These are phyloP conservation scores for Dendroctonus valens DNA, from an alignment of 1,140 invertebrate species.

Conservation along the genomic window DNA sequence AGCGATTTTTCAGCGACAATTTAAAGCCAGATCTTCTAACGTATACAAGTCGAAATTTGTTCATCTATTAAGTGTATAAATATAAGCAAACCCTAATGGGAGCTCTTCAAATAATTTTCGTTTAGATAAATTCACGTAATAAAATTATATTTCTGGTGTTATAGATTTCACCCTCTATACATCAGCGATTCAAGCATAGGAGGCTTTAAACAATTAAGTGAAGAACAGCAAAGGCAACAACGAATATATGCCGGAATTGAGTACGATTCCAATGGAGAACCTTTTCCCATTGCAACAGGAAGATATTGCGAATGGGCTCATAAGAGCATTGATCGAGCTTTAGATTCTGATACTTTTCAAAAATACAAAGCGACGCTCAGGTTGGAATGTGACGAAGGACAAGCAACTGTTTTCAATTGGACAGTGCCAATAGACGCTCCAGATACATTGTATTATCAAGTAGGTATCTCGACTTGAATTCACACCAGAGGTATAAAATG, in stretches of 20 bases:
- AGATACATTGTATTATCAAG: conserved; percentile 84
- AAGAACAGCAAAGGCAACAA: conserved; percentile 52
- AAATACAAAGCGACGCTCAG: conserved; percentile 74
- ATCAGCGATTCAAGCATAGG: conserved; percentile 85
- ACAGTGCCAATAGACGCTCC: conserved; percentile 79
- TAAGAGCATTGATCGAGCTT: conserved; percentile 66
- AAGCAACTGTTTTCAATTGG: conserved; percentile 74
- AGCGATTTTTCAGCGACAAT: no score
- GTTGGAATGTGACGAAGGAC: conserved; percentile 70
- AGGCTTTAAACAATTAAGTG: conserved; percentile 75
- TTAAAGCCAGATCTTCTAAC: no score
- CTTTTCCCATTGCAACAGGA: conserved; percentile 73
- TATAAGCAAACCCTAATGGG: no score
- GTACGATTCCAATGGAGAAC: conserved; percentile 71
- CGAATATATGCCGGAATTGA: conserved; percentile 76
- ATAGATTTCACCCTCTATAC: conserved; percentile 89
- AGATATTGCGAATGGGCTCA: conserved; percentile 77
- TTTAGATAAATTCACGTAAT: no score
- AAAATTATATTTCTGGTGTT: no score
- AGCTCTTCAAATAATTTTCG: no score
- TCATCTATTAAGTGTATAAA: no score
- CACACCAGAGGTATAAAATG: not conserved
- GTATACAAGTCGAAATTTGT: no score
- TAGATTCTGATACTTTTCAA: conserved; percentile 66
- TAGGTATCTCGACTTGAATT: conserved; percentile 49